Base-by-base conservation (phyloP, 1,140 invertebrate species). In the Pseudomyrmex concolor region DNA sequence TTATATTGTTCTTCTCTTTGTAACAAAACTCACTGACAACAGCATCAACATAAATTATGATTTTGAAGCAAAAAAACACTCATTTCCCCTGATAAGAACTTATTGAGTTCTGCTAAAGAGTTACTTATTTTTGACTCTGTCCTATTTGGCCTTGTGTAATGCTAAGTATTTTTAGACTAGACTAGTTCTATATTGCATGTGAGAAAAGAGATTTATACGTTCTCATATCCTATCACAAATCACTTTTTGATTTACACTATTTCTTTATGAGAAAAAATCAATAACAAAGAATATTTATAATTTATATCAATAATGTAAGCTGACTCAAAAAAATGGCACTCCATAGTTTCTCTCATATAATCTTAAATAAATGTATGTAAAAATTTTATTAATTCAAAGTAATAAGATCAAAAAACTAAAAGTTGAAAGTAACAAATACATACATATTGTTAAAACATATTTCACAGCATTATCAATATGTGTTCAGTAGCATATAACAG, bases 61-160 rank as follows among this genome's bases (percentile, higher is more conserved):
- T 48, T 59, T 76, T 51, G 43, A 43, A 25, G 55, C 73, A 51
- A 54, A 50, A 4, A 72, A 15, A 66, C 15, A 55, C 51, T 80
- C 51, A 80, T 78, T 48, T n/a, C 73, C 71, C 43, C n/a, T 73
- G 51, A 67, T 63, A 60, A 82, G 71, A 64, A 63, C 70, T 78
- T 71, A 17, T 45, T 50, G 83, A 88, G 66, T 51, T 84, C 86
- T 70, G 84, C 74, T 59, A 84, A 86, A 64, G 34, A 89, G 86
- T 91, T 92, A 85, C 85, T 93, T 93, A 93, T 93, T 93, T 93
- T 92, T 93, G 93, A 91, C 90, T 89, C 84, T 89, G 91, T 90
- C 89, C 90, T 90, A 93, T 91, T 92, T 90, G 92, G 91, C 91
- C 92, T 94, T 94, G 91, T 91, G 88, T 66, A 90, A 89, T 77